Conservation (phyloP, 2,888 invertebrate genomes). For the Macaria notata region DNA sequence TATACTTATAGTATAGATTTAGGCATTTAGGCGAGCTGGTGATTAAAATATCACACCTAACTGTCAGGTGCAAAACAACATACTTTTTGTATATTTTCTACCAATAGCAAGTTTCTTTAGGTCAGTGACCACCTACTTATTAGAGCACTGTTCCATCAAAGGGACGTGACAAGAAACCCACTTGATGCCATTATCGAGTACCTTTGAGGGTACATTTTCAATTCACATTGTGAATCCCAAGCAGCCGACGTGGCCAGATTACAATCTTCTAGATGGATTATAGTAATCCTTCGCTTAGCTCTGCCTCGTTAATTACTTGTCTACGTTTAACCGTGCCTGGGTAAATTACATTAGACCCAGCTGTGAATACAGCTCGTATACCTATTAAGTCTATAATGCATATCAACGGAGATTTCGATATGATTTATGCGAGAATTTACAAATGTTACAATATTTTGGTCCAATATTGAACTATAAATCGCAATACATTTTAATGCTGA, state of each 20-base stretch:
- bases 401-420: no score
- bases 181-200: constrained; percentile 41
- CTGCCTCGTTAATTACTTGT: constrained; percentile 33
- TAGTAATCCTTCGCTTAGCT: constrained; percentile 28
- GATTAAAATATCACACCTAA: no score
- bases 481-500: no score
- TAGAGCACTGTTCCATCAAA: constrained; percentile 17
- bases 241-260: constrained; percentile 44
- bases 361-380: neutral
- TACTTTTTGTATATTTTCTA: no score
- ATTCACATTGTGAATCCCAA: constrained; percentile 48
- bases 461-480: no score
- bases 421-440: no score
- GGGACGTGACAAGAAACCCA: constrained; percentile 49
- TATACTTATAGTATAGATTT: no score
- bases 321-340: constrained; percentile 27
- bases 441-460: no score
- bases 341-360: constrained; percentile 30
- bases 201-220: constrained; percentile 48
- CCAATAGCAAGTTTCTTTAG: no score
- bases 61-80: neutral
- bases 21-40: no score
- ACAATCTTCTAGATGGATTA: constrained; percentile 30
- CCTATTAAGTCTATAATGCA: neutral
- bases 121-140: neutral